Conservation (phyloP, 2,888 invertebrate genomes). For the Balanococcus diminutus region DNA sequence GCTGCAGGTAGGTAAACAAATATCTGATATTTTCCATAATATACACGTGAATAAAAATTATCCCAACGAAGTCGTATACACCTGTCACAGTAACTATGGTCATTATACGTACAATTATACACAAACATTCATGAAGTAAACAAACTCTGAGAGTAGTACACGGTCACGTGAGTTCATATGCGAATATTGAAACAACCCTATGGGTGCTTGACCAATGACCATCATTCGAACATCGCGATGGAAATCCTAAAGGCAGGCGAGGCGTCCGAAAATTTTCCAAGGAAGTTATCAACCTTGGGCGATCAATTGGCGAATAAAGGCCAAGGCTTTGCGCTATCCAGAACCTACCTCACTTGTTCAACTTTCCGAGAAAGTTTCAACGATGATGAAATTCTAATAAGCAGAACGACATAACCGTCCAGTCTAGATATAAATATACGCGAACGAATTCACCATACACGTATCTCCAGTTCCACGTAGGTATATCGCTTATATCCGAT, state of each 20-base stretch:
- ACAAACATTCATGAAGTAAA: too few relatives aligned
- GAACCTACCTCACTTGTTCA: not conserved
- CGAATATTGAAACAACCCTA: not conserved
- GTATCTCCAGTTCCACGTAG: not conserved
- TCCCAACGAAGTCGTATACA: not conserved
- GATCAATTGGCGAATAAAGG: slow-evolving; percentile 34
- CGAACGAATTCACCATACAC: not conserved
- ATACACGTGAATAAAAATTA: not conserved
- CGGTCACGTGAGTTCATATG: not conserved
- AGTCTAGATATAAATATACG: not conserved
- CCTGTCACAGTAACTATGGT: not conserved
- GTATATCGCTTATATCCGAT: not conserved
- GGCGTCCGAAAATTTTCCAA: slow-evolving; percentile 24
- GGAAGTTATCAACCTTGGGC: slow-evolving; percentile 33
- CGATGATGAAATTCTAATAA: slow-evolving; percentile 28
- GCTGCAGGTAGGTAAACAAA: not conserved
- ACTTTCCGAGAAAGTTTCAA: slow-evolving; percentile 36
- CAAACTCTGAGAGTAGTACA: not conserved
- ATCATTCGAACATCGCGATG: not conserved
- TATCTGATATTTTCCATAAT: not conserved
- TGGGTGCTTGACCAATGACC: not conserved
- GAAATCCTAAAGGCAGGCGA: slow-evolving; percentile 10
- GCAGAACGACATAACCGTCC: slow-evolving; percentile 9
- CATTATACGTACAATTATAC: not conserved
- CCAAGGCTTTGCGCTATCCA: slow-evolving; percentile 1